Conservation (phyloP, 2,888 invertebrate species). For the Sphaerophoria taeniata region DNA sequence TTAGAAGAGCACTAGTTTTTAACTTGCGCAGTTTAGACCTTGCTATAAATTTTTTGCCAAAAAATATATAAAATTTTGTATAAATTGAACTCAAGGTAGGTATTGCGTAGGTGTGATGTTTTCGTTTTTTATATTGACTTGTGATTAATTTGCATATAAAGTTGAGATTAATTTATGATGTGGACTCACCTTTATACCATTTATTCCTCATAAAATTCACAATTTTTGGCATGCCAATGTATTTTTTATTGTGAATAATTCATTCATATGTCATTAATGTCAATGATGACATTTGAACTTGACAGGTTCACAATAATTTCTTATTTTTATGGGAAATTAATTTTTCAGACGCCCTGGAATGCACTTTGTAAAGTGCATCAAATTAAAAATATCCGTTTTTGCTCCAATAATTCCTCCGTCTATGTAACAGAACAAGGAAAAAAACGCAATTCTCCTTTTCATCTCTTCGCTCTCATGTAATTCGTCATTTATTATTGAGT, state of each 20-base stretch:
- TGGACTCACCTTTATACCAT: too few relatives aligned
- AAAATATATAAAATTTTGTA: too few relatives aligned
- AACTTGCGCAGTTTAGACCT: constrained; percentile 23
- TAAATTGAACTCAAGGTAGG: neutral
- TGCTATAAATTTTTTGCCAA: neutral
- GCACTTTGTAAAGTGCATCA: neutral
- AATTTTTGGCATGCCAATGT: neutral
- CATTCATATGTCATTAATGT: neutral
- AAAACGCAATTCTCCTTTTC: neutral
- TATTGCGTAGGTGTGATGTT: neutral
- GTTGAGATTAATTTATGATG: too few relatives aligned
- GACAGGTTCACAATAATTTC: constrained; percentile 20
- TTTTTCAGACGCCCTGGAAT: neutral
- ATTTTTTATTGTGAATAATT: neutral
- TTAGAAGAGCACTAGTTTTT: neutral
- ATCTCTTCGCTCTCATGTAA: neutral
- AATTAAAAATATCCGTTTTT: constrained; percentile 6
- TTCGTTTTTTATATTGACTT: neutral
- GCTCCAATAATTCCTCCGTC: constrained; percentile 27
- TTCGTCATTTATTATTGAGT: constrained; percentile 7
- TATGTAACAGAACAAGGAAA: neutral
- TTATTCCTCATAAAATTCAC: too few relatives aligned
- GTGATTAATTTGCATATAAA: too few relatives aligned
- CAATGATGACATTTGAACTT: constrained; percentile 24
- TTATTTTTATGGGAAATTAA: neutral